Evolutionary conservation across 1,140 invertebrate genomes (phyloP).

Genomic region (Papilio polyxenes): DNA sequence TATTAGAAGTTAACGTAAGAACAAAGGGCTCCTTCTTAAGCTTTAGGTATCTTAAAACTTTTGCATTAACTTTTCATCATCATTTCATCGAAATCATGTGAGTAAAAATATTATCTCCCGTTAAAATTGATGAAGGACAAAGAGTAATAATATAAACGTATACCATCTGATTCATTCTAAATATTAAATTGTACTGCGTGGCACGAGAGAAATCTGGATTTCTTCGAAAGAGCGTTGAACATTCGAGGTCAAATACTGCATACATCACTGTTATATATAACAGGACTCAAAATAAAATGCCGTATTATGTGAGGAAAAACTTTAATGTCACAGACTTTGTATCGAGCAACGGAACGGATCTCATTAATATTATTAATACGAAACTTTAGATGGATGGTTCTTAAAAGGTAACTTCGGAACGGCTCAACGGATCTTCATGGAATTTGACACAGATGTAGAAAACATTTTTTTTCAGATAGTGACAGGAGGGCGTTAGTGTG

Average conservation of each 20-base stretch:
- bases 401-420: too few species aligned
- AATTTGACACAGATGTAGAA: too few species aligned
- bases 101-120: not conserved
- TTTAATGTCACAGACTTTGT: not conserved
- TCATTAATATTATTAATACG: too few species aligned
- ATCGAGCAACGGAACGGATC: not conserved
- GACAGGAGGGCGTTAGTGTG: too few species aligned
- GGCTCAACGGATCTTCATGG: too few species aligned
- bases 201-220: conserved; percentile 17
- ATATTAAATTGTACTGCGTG: not conserved
- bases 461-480: too few species aligned
- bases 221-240: not conserved
- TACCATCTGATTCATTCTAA: not conserved
- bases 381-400: too few species aligned
- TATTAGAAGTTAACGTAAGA: not conserved
- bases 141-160: not conserved
- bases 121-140: not conserved
- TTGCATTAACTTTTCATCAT: too few species aligned
- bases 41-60: not conserved
- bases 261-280: conserved; percentile 18
- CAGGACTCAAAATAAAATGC: not conserved
- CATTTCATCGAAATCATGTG: too few species aligned
- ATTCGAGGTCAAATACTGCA: conserved; percentile 11
- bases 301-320: not conserved
- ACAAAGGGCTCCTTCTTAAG: not conserved